Evolutionary conservation across 2,888 invertebrate genomes (phyloP), one percentile per base, ranked within the genome.

Genomic region (Ectemnius continuus): DNA sequence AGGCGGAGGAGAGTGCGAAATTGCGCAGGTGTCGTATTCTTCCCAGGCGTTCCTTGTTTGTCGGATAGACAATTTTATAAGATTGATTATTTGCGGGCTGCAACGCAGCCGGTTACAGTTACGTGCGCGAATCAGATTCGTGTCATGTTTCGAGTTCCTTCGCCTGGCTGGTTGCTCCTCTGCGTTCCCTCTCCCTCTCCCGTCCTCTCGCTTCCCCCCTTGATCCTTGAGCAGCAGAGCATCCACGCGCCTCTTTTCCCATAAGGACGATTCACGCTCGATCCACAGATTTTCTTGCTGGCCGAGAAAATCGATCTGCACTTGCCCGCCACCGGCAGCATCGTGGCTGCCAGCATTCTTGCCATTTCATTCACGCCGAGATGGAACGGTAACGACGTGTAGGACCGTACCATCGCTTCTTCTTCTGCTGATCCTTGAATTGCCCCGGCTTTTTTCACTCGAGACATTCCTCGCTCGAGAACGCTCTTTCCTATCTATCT

Each of bases 211-310:
- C 23, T 46, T 52, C 23, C 56, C 60, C 60, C 23, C 59, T 59
- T 64, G 58, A 47, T 63, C 57, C 67, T 16, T 62, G 68, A 36
- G 36, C 36, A 11, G 36, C 8, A 11, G 8, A 8, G 36, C 36
- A 61, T 72, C 58, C 59, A 68, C 68, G 71, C 61, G 56, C 47
- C 61, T 67, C 75, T 60, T 67, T 65, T 61, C 69, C 65, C 64
- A 71, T 71, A 72, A 73, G 68, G 66, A 64, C 72, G 75, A 73
- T 81, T 79, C 61, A 76, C 73, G 81, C 28, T 75, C 64, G 79
- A 81, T 70, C 16, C 72, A 72, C 59, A 63, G 68, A 75, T 78
- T 79, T 81, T 75, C 69, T 73, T 71, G 69, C 64, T 2, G 47
- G 36, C 28, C 59, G 57, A 63, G 73, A 61, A 59, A 62, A 66